Percentiles rank a stretch among this genome's conserved stretches.
Conservation (phyloP, 2,888 invertebrate genomes). For the Scaptomyza parva region DNA sequence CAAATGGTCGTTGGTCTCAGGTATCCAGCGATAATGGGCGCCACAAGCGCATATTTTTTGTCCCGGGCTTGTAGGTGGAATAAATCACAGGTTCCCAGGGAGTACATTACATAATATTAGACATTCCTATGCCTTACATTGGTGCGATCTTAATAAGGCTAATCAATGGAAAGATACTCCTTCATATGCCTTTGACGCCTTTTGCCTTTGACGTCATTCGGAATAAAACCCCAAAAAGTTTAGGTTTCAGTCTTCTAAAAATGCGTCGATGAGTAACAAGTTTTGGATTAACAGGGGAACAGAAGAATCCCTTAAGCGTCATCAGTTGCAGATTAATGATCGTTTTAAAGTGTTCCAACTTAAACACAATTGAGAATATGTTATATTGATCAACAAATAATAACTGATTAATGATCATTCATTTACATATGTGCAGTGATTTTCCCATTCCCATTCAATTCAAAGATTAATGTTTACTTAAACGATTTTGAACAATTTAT, state of each 20-base stretch:
- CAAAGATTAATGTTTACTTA: background rate
- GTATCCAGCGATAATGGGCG: conserved; percentile 39
- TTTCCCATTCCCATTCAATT: background rate
- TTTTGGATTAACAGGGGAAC: background rate
- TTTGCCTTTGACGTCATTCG: conserved; percentile 35
- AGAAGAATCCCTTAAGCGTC: background rate
- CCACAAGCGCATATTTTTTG: conserved; percentile 60
- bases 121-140: conserved; percentile 21
- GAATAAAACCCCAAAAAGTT: background rate
- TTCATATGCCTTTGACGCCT: too few relatives aligned
- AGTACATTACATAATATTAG: conserved; percentile 18
- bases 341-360: too few relatives aligned
- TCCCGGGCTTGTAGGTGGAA: background rate
- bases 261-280: conserved; percentile 27
- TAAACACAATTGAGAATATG: too few relatives aligned
- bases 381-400: too few relatives aligned
- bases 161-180: background rate
- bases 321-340: too few relatives aligned
- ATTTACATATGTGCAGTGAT: background rate
- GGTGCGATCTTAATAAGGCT: too few relatives aligned
- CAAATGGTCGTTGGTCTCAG: conserved; percentile 36
- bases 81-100: too few relatives aligned
- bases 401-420: too few relatives aligned
- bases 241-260: background rate
- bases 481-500: background rate